These are phyloP conservation scores for Meiosimyza platycephala DNA, from an alignment of 2,888 invertebrate species.

Conservation along the genomic window DNA sequence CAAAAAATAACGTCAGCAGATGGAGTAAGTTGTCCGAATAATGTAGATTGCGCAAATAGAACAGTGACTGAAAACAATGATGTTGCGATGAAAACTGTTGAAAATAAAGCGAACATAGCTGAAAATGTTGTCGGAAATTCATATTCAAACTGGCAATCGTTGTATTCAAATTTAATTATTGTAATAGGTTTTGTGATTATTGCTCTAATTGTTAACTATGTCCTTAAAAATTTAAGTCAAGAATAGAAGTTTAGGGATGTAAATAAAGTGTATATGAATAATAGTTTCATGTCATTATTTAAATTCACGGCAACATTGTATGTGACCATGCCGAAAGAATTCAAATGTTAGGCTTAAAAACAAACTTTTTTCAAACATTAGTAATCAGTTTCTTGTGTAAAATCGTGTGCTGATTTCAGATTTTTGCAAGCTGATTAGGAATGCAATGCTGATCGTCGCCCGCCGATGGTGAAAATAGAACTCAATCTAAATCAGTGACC, in stretches of 20 bases:
- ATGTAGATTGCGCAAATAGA: slow-evolving; percentile 46
- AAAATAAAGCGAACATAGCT: slow-evolving; percentile 36
- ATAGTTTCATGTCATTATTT: no score
- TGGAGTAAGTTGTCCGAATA: slow-evolving; percentile 20
- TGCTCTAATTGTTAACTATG: slow-evolving; percentile 93
- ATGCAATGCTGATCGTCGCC: no score
- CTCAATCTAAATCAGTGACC: no score
- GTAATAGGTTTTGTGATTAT: slow-evolving; percentile 91
- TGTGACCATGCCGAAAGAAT: no score
- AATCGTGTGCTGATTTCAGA: no score
- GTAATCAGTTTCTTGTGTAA: no score
- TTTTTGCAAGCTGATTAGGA: no score
- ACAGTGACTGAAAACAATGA: slow-evolving; percentile 51
- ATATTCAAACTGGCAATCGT: slow-evolving; percentile 79
- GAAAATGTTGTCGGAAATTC: slow-evolving; percentile 50
- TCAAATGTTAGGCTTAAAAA: no score
- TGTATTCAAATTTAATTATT: slow-evolving; percentile 88
- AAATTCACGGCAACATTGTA: no score
- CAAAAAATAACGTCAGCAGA: slow-evolving; percentile 14
- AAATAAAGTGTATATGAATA: no score
- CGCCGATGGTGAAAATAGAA: no score
- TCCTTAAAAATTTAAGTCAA: slow-evolving; percentile 81
- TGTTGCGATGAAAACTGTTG: slow-evolving; percentile 40
- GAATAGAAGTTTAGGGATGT: slow-evolving; percentile 53
- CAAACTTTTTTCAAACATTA: no score